Evolutionary conservation across 2,888 invertebrate species (phyloP), one percentile per base, ranked within the genome.

Genomic region (Euproctis similis): DNA sequence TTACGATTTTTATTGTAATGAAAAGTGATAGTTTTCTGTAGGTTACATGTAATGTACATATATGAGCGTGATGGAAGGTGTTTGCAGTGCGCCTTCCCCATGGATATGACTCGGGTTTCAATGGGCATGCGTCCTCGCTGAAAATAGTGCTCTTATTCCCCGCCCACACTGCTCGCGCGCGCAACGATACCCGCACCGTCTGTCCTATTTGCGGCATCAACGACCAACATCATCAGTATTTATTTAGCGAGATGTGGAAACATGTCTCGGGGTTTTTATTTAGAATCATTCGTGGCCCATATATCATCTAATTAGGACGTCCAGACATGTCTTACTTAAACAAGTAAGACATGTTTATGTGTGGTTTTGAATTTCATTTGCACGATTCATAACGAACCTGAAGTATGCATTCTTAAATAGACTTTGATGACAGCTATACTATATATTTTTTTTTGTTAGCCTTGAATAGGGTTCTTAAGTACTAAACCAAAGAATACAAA

Each of bases 221-320:
- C 64, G 67, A 66, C 56, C n/a, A n/a, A n/a, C n/a, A n/a, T n/a
- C 66, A 64, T 59, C 70, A 71, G 73, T 77, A 78, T 81, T 82
- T 81, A 78, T 82, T 80, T 81, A 80, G 75, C 71, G 51, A 73
- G 71, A 77, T 77, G 74, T 75, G 78, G 76, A 81, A 82, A 81
- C 70, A 66, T 61, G 63, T 64, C 69, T 66, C 60, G 61, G 62
- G 63, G n/a, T n/a, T 75, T 73, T 74, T 75, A 76, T 80, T 62
- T 80, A 70, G 70, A 62, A 48, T 46, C 65, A 61, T 64, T 67
- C 70, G 55, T 77, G 78, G 57, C 73, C 74, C 69, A 78, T 67
- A 68, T 78, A 62, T 70, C 59, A 49, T 53, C 60, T 67, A 69
- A 71, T 73, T 74, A 70, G 70, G 61, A 50, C 74, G 59, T 45